phyloP scores from a whole-genome alignment of 1,140 invertebrate genomes.

The Kradibia gibbosae region DNA sequence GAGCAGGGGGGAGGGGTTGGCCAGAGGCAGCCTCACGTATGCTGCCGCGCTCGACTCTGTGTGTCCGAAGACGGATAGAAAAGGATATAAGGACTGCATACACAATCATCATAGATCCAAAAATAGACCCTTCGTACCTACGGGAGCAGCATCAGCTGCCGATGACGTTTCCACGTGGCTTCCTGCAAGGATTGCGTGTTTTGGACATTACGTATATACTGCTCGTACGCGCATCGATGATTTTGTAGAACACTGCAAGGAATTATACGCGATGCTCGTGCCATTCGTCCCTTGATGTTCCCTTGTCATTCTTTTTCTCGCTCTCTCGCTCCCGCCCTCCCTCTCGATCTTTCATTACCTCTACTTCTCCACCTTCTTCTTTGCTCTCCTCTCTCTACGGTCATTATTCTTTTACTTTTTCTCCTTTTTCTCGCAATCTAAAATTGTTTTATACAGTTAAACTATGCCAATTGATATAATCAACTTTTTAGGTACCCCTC shows the following conservation, averaged over 20 bases:
- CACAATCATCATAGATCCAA: constrained; percentile 47
- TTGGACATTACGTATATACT: constrained; percentile 60
- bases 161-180: constrained; percentile 72
- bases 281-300: neutral
- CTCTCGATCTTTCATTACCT: neutral
- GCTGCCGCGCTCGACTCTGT: too few relatives aligned
- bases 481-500: too few relatives aligned
- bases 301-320: neutral
- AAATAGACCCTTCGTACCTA: constrained; percentile 55
- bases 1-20: constrained; percentile 22
- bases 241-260: neutral
- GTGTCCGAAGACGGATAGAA: neutral
- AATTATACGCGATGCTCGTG: neutral
- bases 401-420: too few relatives aligned
- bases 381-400: neutral
- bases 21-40: too few relatives aligned
- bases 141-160: constrained; percentile 67
- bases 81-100: neutral
- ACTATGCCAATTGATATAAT: too few relatives aligned
- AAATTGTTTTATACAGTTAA: too few relatives aligned
- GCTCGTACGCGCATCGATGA: neutral
- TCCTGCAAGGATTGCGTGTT: constrained; percentile 70
- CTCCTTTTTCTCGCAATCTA: too few relatives aligned
- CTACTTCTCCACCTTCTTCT: neutral
- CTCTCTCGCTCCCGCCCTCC: neutral